Evolutionary conservation across 2,888 invertebrate genomes (phyloP).

Genomic region (Xestia rhomboidea): DNA sequence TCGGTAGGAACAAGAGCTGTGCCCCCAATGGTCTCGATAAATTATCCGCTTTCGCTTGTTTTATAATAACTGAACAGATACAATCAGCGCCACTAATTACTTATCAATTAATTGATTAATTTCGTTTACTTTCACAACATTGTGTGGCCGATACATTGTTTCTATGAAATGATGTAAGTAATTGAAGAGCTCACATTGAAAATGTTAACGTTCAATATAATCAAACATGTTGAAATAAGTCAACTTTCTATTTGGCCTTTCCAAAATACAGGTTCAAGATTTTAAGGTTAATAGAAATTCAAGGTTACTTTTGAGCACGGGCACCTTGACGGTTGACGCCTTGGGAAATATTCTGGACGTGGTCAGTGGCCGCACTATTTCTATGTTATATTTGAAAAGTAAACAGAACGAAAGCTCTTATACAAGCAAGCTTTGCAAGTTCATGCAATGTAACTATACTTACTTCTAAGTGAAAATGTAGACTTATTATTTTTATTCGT

Average conservation of each 20-base stretch:
- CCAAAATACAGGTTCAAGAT: not conserved
- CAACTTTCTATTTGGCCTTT: not conserved
- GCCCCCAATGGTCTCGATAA: constrained; percentile 67
- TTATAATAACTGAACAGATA: constrained; percentile 65
- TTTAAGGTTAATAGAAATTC: not conserved
- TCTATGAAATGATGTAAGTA: not conserved
- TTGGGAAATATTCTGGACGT: not conserved
- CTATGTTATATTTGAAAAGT: not conserved
- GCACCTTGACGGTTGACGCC: not conserved
- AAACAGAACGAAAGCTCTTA: not conserved
- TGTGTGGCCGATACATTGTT: not conserved
- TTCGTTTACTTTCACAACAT: constrained; percentile 23
- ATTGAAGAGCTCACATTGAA: not conserved
- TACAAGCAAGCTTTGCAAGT: not conserved
- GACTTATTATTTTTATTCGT: not conserved
- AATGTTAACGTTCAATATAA: not conserved
- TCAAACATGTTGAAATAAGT: not conserved
- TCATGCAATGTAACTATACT: not conserved
- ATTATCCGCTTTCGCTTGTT: constrained; percentile 60
- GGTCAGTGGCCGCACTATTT: not conserved
- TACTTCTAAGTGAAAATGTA: not conserved
- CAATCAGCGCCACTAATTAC: constrained; percentile 58
- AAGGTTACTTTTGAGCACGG: not conserved
- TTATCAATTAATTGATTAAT: constrained; percentile 57
- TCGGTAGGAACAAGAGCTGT: constrained; percentile 70